phyloP scores from a whole-genome alignment of 2,113 vertebrate genomes.

The Tragelaphus imberbis region DNA sequence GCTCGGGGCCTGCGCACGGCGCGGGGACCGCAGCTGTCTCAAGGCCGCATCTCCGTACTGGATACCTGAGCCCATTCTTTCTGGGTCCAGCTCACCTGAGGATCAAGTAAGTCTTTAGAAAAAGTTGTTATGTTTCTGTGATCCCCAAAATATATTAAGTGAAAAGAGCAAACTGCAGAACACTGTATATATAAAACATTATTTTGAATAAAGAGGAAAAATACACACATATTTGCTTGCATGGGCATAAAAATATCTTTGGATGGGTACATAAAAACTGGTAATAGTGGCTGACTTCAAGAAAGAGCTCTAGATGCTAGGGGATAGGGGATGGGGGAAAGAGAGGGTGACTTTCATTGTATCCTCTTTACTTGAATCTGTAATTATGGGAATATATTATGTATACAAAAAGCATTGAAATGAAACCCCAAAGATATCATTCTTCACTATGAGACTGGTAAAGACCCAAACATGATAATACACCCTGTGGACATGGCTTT shows the following conservation, averaged over 20 bases:
- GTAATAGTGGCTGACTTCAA: background rate
- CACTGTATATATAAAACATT: too few relatives aligned
- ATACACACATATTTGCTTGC: background rate
- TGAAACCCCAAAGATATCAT: background rate
- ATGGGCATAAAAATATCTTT: background rate
- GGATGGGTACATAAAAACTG: background rate
- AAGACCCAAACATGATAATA: background rate
- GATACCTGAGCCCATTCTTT: conserved; percentile 86
- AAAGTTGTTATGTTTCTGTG: background rate
- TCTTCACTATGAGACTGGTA: background rate
- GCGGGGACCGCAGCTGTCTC: conserved; percentile 82
- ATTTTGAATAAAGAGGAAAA: background rate
- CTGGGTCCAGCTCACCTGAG: conserved; percentile 84
- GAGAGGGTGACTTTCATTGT: background rate
- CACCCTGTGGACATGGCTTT: too few relatives aligned
- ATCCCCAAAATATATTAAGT: background rate
- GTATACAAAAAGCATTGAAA: background rate
- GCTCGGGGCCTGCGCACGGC: conserved; percentile 79
- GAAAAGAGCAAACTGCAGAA: background rate
- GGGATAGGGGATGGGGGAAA: background rate
- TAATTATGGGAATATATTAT: background rate
- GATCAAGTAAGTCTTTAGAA: conserved; percentile 39
- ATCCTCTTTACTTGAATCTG: background rate
- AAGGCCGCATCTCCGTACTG: conserved; percentile 85
- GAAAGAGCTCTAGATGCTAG: background rate